Percentiles rank a stretch among this genome's conserved stretches.
phyloP scores from a whole-genome alignment of 2,113 vertebrate species.

The Leptosomus discolor region DNA sequence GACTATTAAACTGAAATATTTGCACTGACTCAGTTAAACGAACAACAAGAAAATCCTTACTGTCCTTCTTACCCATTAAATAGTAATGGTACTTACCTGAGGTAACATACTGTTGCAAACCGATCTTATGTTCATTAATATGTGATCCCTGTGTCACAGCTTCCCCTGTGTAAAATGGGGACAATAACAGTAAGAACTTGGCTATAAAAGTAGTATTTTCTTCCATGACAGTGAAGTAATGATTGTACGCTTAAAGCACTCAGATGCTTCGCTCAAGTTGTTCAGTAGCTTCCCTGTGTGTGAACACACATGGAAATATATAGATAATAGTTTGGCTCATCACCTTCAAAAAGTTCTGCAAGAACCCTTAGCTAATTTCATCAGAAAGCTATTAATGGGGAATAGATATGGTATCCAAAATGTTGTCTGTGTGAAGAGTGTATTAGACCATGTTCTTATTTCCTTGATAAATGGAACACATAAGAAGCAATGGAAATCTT shows the following conservation, averaged over 20 bases:
- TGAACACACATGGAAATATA: not conserved
- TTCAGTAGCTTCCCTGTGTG: not conserved
- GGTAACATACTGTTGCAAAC: not conserved
- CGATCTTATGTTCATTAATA: not conserved
- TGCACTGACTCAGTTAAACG: not conserved
- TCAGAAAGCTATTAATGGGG: not conserved
- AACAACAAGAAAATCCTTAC: not conserved
- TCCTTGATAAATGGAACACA: not conserved
- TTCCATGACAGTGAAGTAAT: not conserved
- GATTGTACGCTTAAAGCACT: not conserved
- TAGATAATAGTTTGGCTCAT: not conserved
- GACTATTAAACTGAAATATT: not conserved
- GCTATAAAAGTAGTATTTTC: not conserved
- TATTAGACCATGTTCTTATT: not conserved
- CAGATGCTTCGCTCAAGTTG: not conserved
- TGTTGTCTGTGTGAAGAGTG: not conserved
- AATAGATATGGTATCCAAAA: not conserved
- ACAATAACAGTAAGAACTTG: not conserved
- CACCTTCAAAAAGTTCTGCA: not conserved
- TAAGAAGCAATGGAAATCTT: not conserved
- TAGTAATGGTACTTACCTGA: not conserved
- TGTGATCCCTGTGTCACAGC: not conserved
- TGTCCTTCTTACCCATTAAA: not conserved
- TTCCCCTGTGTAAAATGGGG: not conserved
- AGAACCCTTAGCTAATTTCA: not conserved